Evolutionary conservation across 2,888 invertebrate species (phyloP).

Genomic region (Linnaemya tessellans): DNA sequence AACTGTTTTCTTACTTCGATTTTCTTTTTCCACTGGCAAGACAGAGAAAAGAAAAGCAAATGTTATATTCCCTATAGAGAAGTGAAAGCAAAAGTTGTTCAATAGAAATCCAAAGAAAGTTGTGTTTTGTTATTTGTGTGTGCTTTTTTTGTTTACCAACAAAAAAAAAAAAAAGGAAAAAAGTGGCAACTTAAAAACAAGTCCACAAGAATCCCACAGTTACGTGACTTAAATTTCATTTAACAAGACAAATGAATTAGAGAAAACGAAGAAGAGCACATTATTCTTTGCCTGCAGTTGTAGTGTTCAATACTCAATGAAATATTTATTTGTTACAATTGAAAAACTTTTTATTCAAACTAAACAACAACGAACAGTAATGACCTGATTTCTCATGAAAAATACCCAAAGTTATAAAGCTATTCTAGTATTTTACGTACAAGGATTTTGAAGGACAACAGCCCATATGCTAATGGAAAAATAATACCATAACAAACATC

Average conservation of each 20-base stretch:
- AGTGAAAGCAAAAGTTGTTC: constrained; percentile 81
- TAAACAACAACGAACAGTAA: neutral
- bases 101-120: constrained; percentile 48
- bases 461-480: too few species aligned
- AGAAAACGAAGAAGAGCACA: neutral
- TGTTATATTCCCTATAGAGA: constrained; percentile 76
- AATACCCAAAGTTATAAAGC: neutral
- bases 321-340: constrained; percentile 64
- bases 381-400: neutral
- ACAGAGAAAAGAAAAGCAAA: constrained; percentile 3
- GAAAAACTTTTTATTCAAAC: constrained; percentile 61
- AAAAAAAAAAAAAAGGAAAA: neutral
- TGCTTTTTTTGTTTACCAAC: neutral
- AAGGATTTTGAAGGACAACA: neutral
- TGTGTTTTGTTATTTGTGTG: constrained; percentile 44
- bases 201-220: constrained; percentile 24
- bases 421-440: neutral
- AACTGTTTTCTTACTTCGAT: constrained; percentile 8
- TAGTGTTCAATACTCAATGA: constrained; percentile 24
- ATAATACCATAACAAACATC: too few species aligned
- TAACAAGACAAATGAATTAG: constrained; percentile 20
- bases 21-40: neutral
- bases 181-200: constrained; percentile 5
- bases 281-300: neutral
- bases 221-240: constrained; percentile 71